Percentiles rank a stretch among this genome's conserved stretches.
Evolutionary conservation across 1,140 invertebrate genomes (phyloP).

Genomic region (Cecropterus lyciades): DNA sequence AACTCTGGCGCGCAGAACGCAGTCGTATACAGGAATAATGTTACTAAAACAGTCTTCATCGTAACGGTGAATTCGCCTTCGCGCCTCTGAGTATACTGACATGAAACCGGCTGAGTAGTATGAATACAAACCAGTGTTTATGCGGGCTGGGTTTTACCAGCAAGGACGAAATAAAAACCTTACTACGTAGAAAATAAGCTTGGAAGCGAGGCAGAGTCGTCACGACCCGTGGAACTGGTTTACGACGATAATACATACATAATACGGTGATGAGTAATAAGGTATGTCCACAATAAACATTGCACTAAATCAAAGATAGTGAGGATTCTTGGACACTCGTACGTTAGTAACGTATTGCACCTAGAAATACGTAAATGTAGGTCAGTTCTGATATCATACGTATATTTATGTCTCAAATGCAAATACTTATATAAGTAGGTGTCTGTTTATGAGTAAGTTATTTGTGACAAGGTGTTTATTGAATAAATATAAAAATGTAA

Average conservation of each 20-base stretch:
- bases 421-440: too few relatives aligned
- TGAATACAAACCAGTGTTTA: constrained; percentile 19
- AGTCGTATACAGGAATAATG: constrained; percentile 14
- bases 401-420: too few relatives aligned
- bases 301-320: not conserved
- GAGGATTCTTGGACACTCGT: not conserved
- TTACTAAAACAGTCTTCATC: constrained; percentile 25
- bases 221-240: constrained; percentile 18
- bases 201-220: not conserved
- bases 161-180: not conserved
- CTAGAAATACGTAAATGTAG: too few relatives aligned
- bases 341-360: too few relatives aligned
- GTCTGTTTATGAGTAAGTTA: too few relatives aligned
- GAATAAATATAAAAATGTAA: too few relatives aligned
- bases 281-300: constrained; percentile 1
- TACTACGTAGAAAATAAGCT: constrained; percentile 9
- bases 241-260: constrained; percentile 5
- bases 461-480: too few relatives aligned
- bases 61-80: not conserved
- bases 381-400: too few relatives aligned
- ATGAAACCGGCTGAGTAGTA: constrained; percentile 10
- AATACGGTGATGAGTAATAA: constrained; percentile 22
- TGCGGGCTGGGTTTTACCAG: constrained; percentile 19
- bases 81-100: constrained; percentile 13
- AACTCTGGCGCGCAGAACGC: constrained; percentile 51